A percentile compares a stretch with the other conserved stretches of the same genome.
phyloP scores from a whole-genome alignment of 2,797 vertebrate species.

The Moxostoma hubbsi region DNA sequence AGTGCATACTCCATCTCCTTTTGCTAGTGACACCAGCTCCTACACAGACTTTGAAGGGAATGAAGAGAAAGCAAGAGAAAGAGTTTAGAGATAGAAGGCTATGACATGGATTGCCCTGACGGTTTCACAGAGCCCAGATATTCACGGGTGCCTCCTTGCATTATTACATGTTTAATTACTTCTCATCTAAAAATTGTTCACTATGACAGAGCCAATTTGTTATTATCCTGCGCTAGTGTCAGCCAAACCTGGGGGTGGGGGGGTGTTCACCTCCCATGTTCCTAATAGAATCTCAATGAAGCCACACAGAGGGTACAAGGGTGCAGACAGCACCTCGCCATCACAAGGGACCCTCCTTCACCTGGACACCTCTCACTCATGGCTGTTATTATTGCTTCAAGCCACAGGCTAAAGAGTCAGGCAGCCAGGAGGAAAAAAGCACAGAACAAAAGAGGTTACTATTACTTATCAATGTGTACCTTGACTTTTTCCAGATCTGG shows the following conservation, averaged over 20 bases:
- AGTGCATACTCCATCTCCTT: conserved; percentile 33
- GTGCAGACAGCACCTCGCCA: conserved; percentile 70
- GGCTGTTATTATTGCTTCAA: conserved; percentile 77
- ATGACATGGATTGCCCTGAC: conserved; percentile 17
- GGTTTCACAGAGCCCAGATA: not conserved
- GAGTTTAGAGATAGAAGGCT: too few relatives aligned
- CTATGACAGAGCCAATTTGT: conserved; percentile 80
- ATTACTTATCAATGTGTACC: conserved; percentile 70
- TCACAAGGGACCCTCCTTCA: conserved; percentile 69
- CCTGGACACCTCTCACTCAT: conserved; percentile 67
- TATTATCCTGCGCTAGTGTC: conserved; percentile 74
- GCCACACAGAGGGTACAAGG: conserved; percentile 62
- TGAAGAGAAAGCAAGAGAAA: conserved; percentile 3
- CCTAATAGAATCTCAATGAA: conserved; percentile 82
- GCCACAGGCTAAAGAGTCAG: conserved; percentile 60
- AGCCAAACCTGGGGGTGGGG: conserved; percentile 63
- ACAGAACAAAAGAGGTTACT: conserved; percentile 63
- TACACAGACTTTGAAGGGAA: conserved; percentile 37
- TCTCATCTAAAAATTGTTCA: conserved; percentile 75
- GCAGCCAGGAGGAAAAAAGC: conserved; percentile 46
- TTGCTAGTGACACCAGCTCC: conserved; percentile 11
- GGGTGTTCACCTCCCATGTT: conserved; percentile 13
- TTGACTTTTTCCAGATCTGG: conserved; percentile 72
- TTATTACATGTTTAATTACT: conserved; percentile 83
- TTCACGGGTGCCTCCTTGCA: conserved; percentile 62